Percentiles rank a stretch among this genome's conserved stretches.
phyloP scores from a whole-genome alignment of 53 echinoderm and acorn worm species.

The Apostichopus leukothele region DNA sequence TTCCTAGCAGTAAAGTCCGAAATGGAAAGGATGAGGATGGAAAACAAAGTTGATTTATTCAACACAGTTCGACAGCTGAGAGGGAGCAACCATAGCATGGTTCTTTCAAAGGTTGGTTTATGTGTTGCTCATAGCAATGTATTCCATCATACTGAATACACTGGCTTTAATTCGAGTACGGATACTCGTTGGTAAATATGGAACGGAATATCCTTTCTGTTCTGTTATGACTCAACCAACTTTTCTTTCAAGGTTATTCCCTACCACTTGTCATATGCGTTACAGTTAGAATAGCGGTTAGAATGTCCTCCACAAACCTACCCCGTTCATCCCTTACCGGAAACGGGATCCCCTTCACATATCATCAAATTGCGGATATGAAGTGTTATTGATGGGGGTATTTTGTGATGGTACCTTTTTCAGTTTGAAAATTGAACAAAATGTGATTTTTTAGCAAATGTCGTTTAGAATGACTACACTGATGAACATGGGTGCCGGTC shows the following conservation, averaged over 20 bases:
- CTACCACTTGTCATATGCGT: not conserved
- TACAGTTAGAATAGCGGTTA: not conserved
- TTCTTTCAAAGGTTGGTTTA: not conserved
- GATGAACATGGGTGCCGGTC: too few relatives aligned
- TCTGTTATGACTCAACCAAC: not conserved
- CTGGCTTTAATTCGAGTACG: not conserved
- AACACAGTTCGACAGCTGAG: conserved; percentile 13
- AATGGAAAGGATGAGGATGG: not conserved
- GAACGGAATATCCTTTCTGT: not conserved
- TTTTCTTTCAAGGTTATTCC: not conserved
- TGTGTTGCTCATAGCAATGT: not conserved
- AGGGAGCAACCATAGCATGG: conserved; percentile 10
- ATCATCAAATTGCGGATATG: too few relatives aligned
- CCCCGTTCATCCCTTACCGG: too few relatives aligned
- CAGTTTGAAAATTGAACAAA: too few relatives aligned
- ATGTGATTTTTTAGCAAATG: too few relatives aligned
- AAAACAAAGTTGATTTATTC: not conserved
- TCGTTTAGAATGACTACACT: too few relatives aligned
- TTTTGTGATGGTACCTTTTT: too few relatives aligned
- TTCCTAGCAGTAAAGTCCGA: conserved; percentile 8
- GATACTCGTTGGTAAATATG: not conserved
- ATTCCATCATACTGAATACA: too few relatives aligned
- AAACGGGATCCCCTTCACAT: too few relatives aligned
- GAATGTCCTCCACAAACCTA: not conserved
- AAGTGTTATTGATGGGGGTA: too few relatives aligned